Base-by-base conservation (phyloP, 1,140 invertebrate species). In the Mamestra configurata region DNA sequence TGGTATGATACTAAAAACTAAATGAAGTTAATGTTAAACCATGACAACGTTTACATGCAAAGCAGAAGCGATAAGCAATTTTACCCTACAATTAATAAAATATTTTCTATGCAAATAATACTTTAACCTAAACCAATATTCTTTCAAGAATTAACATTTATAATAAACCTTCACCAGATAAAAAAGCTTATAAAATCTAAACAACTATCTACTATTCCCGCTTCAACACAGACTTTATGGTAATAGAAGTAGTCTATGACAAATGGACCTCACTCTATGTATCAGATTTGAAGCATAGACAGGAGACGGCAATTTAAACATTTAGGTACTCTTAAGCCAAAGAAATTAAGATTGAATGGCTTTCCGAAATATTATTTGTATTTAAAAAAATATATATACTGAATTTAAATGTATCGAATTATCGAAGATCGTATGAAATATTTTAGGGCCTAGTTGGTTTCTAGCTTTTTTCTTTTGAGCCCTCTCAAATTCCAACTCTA, bases 51-150 rank as follows among this genome's bases (percentile, higher is more conserved):
- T 24, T 2, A 70, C 66, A 46, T 49, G 40, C 66, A 49, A 70
- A 70, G 66, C 66, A 61, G 40, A 76, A 61, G 73, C 55, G 13
- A 13, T 46, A 76, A 76, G 73, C 73, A 46, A 24, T n/a, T n/a
- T n/a, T n/a, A n/a, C n/a, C n/a, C n/a, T n/a, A n/a, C n/a, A 27
- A 49, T 4, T 13, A 11, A 11, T 55, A 55, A 8, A 55, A 37
- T 2, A n/a, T 35, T 61, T n/a, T 35, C 31, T 35, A 18, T 37
- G 27, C 59, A 37, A 35, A 15, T 13, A 27, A 8, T 22, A 68
- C 18, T 40, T n/a, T 18, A 40, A 22, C 35, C 61, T 40, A 40
- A 31, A 1, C 3, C 22, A 11, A 11, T 59, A 24, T 13, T 24
- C 8, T 24, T 55, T 1, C 4, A 0, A 24, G 4, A 55, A 55